Conservation (phyloP, 2,797 vertebrate genomes). For the Chrosomus eos region DNA sequence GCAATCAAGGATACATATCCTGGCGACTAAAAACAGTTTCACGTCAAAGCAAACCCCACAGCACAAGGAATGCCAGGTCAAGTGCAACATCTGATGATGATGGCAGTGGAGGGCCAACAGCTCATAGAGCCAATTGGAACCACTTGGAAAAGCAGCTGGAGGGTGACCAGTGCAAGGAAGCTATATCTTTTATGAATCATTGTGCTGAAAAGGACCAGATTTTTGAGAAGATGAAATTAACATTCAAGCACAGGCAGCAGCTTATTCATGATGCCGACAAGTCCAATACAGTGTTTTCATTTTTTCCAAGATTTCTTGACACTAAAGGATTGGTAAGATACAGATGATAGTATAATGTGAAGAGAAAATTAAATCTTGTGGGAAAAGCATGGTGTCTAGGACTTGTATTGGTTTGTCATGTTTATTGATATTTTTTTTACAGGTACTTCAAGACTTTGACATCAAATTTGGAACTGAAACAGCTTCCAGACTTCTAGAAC, state of each 20-base stretch:
- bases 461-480: conserved; percentile 59
- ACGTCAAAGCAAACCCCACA: background rate
- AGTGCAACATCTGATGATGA: background rate
- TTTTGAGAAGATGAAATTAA: background rate
- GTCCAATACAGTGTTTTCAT: background rate
- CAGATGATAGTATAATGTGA: background rate
- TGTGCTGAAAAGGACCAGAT: background rate
- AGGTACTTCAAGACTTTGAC: conserved; percentile 63
- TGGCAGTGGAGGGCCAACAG: conserved; percentile 9
- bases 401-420: background rate
- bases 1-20: conserved; percentile 5
- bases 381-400: background rate
- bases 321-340: conserved; percentile 6
- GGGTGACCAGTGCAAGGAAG: conserved; percentile 15
- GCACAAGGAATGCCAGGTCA: background rate
- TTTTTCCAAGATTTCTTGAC: background rate
- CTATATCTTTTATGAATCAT: conserved; percentile 7
- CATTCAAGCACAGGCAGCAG: background rate
- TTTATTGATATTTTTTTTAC: conserved; percentile 29
- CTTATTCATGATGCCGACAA: conserved; percentile 1
- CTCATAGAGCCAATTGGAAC: background rate
- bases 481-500: conserved; percentile 6
- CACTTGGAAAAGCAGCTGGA: background rate
- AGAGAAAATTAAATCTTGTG: background rate
- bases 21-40: conserved; percentile 2